These are phyloP conservation scores for Lochmaea crataegi DNA, from an alignment of 2,888 invertebrate genomes.

Conservation along the genomic window DNA sequence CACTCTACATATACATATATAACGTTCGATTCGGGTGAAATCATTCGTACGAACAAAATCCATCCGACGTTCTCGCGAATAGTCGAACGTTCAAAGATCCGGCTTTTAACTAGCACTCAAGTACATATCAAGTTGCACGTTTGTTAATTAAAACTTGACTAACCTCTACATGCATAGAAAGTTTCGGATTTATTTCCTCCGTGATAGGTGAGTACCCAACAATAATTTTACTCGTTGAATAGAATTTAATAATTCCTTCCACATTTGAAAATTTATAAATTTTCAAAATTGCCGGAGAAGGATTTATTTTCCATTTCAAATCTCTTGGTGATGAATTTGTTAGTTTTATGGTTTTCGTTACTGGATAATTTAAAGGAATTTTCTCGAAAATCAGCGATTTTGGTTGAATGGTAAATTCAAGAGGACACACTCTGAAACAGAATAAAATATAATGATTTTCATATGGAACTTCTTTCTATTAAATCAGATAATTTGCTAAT, in stretches of 20 bases:
- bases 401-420: conserved; percentile 49
- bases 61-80: too few relatives aligned
- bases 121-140: too few relatives aligned
- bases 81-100: too few relatives aligned
- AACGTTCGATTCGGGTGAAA: too few relatives aligned
- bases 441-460: background rate
- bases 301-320: conserved; percentile 68
- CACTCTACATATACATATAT: too few relatives aligned
- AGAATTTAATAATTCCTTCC: conserved; percentile 64
- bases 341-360: conserved; percentile 63
- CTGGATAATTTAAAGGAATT: conserved; percentile 42
- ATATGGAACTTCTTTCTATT: too few relatives aligned
- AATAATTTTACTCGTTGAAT: conserved; percentile 66
- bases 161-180: conserved; percentile 66
- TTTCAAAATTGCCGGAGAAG: conserved; percentile 61
- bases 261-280: conserved; percentile 66
- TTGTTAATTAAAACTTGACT: background rate
- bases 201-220: conserved; percentile 67
- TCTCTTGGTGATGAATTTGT: conserved; percentile 70
- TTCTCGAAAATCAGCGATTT: conserved; percentile 66
- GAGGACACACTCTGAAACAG: background rate
- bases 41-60: too few relatives aligned
- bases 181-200: conserved; percentile 61
- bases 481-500: too few relatives aligned
- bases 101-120: too few relatives aligned